Evolutionary conservation across 2,888 invertebrate species (phyloP), one percentile per base, ranked within the genome.

Genomic region (Parascotia fuliginaria): DNA sequence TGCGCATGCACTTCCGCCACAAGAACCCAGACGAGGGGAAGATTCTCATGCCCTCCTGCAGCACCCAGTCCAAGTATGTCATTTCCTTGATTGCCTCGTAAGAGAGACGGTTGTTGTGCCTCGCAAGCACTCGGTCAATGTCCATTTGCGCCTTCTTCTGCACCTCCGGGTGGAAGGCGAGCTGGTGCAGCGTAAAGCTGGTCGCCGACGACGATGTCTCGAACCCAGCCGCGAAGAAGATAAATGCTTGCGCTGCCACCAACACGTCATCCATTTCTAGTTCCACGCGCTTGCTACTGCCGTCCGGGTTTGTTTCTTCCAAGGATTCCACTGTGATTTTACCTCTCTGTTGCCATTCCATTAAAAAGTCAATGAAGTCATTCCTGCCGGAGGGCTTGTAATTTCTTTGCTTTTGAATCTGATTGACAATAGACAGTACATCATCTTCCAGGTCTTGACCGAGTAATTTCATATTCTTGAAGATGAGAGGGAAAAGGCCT

Each of bases 191-290:
- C 1, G 87, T 81, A 55, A 70, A 81, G 33, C 85, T 85, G 3
- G 88, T 85, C 0, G 89, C 83, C 0, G 88, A 85, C 0, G 92
- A 90, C 0, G 92, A 92, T 0, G 92, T 91, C 54, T 92, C 92
- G 38, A 91, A 92, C 0, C 92, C 92, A 0, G 92, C 92, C 1
- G 83, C 83, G 32, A 87, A 86, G 57, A 88, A 89, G 9, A 88
- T 75, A 34, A 89, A 87, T 1, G 75, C 77, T 44, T 85, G 84
- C 9, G 85, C 83, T 0, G 80, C 81, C 32, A 83, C 65, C 38
- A 81, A 42, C 0, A 66, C 42, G 22, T 81, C 77, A 19, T 77
- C 73, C 55, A 83, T 54, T 43, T 83, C 83, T n/a, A 83, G 31
- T 3, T 70, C 59, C 0, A 72, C 70, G 1, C 13, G 11, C 13